phyloP scores from a whole-genome alignment of 2,888 invertebrate genomes.

The Caenorhabditis sp. region DNA sequence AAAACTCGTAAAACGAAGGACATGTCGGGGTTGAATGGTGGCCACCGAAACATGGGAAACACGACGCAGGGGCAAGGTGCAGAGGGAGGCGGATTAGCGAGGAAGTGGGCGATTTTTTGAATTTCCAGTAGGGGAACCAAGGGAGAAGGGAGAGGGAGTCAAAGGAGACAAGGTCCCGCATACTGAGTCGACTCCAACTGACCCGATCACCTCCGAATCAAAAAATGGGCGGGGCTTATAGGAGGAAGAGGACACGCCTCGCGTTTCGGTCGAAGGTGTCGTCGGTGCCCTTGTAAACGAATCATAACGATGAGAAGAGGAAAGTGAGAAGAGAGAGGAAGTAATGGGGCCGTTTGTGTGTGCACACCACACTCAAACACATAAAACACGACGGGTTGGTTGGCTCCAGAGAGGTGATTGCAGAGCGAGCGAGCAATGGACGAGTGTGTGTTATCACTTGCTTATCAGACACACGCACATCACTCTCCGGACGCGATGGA shows the following conservation, averaged over 20 bases:
- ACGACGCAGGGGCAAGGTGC: background rate
- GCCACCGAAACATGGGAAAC: slow-evolving; percentile 19
- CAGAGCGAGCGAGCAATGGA: slow-evolving; percentile 4
- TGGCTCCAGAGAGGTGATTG: slow-evolving; percentile 34
- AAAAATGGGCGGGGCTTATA: slow-evolving; percentile 5
- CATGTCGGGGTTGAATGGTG: slow-evolving; percentile 39
- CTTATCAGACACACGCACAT: slow-evolving; percentile 7
- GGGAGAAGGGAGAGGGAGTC: too few relatives aligned
- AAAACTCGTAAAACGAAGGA: slow-evolving; percentile 64
- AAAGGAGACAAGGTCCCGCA: too few relatives aligned
- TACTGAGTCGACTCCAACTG: background rate
- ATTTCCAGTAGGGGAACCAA: background rate
- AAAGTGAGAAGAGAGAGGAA: slow-evolving; percentile 11
- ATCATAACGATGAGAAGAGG: slow-evolving; percentile 6
- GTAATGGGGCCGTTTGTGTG: slow-evolving; percentile 16
- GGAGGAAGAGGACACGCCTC: background rate
- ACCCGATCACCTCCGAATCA: background rate
- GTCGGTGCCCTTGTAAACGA: slow-evolving; percentile 30
- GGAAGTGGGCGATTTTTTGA: background rate
- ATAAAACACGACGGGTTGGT: slow-evolving; percentile 39
- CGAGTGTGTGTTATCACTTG: slow-evolving; percentile 5
- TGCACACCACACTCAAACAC: slow-evolving; percentile 48
- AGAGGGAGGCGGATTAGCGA: background rate
- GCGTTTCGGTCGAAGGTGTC: slow-evolving; percentile 13
- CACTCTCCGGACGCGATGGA: background rate